These are phyloP conservation scores for Cinclus cinclus DNA, from an alignment of 2,113 vertebrate genomes.

Conservation along the genomic window DNA sequence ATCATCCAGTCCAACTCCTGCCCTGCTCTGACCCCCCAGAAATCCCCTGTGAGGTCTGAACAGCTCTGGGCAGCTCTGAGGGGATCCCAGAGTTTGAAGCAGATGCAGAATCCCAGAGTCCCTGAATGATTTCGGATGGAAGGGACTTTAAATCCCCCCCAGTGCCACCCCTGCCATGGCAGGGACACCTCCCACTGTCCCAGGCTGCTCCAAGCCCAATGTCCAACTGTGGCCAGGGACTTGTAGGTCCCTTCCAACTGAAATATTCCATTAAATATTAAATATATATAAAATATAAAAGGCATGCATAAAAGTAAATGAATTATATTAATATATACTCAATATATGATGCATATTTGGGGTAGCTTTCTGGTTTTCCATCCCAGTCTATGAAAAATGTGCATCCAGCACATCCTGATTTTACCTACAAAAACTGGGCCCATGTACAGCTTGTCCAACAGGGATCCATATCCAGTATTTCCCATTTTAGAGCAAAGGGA, in stretches of 20 bases:
- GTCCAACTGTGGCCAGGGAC: not conserved
- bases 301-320: not conserved
- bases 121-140: not conserved
- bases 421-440: not conserved
- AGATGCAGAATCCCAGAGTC: no score
- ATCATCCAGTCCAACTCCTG: no score
- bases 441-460: fast-evolving
- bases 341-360: not conserved
- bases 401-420: not conserved
- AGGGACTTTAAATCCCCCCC: not conserved
- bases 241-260: not conserved
- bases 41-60: not conserved
- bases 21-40: not conserved
- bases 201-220: not conserved
- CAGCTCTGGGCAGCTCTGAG: not conserved
- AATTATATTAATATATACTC: not conserved
- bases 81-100: not conserved
- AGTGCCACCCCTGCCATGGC: not conserved
- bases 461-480: fast-evolving
- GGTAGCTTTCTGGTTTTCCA: not conserved
- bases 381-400: not conserved
- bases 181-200: not conserved
- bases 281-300: not conserved
- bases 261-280: not conserved
- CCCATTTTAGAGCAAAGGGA: fast-evolving